Percentiles rank a stretch among this genome's conserved stretches.
Conservation (phyloP, 1,140 invertebrate species). For the Zaprionus taronus region DNA sequence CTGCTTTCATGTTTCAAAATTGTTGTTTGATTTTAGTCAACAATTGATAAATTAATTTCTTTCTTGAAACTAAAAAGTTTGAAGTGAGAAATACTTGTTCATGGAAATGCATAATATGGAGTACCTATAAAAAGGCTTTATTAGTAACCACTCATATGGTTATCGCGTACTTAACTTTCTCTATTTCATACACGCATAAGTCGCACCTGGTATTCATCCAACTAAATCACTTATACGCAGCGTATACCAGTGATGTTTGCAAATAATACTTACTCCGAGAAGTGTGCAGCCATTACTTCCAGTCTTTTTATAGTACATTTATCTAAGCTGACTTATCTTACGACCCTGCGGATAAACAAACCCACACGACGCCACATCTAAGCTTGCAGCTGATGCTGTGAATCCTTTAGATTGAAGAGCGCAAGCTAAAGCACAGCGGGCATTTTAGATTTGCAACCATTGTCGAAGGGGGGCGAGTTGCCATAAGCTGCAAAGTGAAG, state of each 20-base stretch:
- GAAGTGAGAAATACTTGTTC: neutral
- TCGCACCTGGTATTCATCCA: neutral
- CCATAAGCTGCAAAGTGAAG: neutral
- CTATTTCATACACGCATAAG: neutral
- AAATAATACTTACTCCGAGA: neutral
- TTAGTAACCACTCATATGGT: neutral
- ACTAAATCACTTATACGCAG: constrained; percentile 8
- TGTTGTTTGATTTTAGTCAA: neutral
- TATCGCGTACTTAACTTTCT: neutral
- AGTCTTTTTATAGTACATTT: constrained; percentile 1
- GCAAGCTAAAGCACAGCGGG: neutral
- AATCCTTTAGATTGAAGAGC: constrained; percentile 4
- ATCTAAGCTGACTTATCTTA: constrained; percentile 8
- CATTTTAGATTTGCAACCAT: neutral
- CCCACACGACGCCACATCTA: neutral
- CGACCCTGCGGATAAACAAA: neutral
- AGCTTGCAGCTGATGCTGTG: neutral
- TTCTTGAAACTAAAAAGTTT: neutral
- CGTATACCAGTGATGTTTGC: neutral
- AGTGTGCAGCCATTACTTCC: neutral
- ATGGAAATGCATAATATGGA: neutral
- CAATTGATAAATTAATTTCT: neutral
- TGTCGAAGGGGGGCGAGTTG: neutral
- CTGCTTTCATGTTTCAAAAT: neutral
- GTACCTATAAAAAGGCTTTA: neutral